These are phyloP conservation scores for Melanophora roralis DNA, from an alignment of 2,888 invertebrate species.

Conservation along the genomic window DNA sequence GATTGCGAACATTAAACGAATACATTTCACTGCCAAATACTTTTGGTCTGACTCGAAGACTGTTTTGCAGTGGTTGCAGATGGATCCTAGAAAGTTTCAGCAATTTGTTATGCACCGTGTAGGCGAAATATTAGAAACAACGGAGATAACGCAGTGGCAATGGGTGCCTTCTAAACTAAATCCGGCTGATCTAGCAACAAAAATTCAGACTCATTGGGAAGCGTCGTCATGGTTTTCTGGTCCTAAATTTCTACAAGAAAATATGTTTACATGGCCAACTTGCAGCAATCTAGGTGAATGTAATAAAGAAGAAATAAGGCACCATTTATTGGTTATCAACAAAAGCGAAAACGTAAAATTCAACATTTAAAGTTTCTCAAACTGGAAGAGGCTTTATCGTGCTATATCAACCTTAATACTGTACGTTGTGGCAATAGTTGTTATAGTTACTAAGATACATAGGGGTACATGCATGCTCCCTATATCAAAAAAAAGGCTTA, in stretches of 20 bases:
- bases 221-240: constrained; percentile 27
- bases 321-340: constrained; percentile 5
- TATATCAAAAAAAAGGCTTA: too few relatives aligned
- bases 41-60: not conserved
- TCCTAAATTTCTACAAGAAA: constrained; percentile 5
- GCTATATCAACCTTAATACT: not conserved
- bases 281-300: not conserved
- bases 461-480: too few relatives aligned
- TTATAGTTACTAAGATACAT: too few relatives aligned
- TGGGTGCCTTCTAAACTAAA: constrained; percentile 41
- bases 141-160: too few relatives aligned
- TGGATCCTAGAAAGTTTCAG: not conserved
- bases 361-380: constrained; percentile 8
- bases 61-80: not conserved
- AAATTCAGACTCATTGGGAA: not conserved
- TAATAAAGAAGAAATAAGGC: constrained; percentile 14
- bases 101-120: not conserved
- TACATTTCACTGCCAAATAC: not conserved
- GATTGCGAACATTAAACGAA: constrained; percentile 5
- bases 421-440: too few relatives aligned
- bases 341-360: not conserved
- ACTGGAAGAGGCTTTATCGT: constrained; percentile 23
- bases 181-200: constrained; percentile 41
- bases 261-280: constrained; percentile 27
- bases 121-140: constrained; percentile 49